Conservation (phyloP, 2,113 vertebrate genomes). For the Acrocephalus arundinaceus region DNA sequence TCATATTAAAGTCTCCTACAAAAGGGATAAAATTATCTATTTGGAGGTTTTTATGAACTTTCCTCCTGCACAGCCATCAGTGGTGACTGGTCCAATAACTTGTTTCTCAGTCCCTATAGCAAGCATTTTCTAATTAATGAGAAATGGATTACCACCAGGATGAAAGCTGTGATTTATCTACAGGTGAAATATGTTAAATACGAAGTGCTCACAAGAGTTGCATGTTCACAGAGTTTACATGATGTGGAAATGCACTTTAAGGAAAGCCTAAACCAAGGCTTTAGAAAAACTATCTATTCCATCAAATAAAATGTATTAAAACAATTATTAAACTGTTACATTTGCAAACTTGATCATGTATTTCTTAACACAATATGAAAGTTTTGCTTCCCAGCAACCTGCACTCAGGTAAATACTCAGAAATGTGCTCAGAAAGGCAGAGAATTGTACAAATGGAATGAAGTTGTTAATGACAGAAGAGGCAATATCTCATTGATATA, state of each 20-base stretch:
- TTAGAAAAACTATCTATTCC: neutral
- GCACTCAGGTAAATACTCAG: neutral
- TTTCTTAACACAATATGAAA: neutral
- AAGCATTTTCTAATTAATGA: neutral
- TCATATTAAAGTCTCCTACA: neutral
- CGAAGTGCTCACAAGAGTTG: neutral
- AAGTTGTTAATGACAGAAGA: neutral
- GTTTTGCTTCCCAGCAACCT: neutral
- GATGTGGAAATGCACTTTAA: neutral
- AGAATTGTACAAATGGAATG: neutral
- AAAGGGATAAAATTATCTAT: neutral
- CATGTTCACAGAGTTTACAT: neutral
- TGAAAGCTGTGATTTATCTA: neutral
- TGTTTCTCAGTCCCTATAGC: neutral
- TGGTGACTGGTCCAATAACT: neutral
- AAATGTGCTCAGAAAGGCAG: neutral
- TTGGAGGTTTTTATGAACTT: neutral
- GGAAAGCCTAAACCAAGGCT: neutral
- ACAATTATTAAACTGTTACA: neutral
- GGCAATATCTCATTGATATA: neutral
- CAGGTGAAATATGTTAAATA: neutral
- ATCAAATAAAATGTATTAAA: neutral
- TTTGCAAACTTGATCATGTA: neutral
- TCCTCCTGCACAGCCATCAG: neutral
- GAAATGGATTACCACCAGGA: neutral